These are phyloP conservation scores for Nymphalis c-album DNA, from an alignment of 2,888 invertebrate genomes.

Conservation along the genomic window DNA sequence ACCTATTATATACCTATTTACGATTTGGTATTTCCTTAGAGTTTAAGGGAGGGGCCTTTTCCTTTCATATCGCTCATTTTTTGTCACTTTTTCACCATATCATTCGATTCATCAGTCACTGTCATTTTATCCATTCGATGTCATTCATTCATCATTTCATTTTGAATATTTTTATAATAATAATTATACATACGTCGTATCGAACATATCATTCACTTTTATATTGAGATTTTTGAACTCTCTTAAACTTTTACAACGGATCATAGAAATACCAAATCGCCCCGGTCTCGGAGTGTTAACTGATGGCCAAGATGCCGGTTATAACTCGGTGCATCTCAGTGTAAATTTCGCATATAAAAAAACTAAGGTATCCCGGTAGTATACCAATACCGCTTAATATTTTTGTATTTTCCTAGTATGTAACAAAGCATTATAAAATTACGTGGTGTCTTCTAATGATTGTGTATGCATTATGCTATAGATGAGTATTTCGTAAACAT, in stretches of 20 bases:
- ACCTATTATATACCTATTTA: slow-evolving; percentile 34
- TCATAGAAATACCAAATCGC: slow-evolving; percentile 41
- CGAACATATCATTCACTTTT: slow-evolving; percentile 21
- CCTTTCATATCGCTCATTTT: background rate
- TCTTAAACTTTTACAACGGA: background rate
- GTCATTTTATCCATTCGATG: background rate
- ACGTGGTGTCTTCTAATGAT: slow-evolving; percentile 73
- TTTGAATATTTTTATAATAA: too few species aligned
- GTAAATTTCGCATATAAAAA: slow-evolving; percentile 42
- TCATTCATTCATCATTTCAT: slow-evolving; percentile 12
- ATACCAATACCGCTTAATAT: slow-evolving; percentile 77
- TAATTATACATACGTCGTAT: slow-evolving; percentile 5
- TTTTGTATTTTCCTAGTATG: slow-evolving; percentile 80
- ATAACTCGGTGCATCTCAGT: slow-evolving; percentile 67
- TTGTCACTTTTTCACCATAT: background rate
- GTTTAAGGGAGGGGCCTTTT: background rate
- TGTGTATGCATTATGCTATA: slow-evolving; percentile 79
- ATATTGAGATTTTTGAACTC: background rate
- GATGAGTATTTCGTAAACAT: slow-evolving; percentile 77
- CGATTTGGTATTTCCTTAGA: slow-evolving; percentile 33
- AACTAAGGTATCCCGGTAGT: slow-evolving; percentile 64
- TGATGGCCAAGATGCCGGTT: slow-evolving; percentile 49
- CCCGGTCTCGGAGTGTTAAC: slow-evolving; percentile 72
- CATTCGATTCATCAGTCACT: background rate
- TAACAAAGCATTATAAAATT: slow-evolving; percentile 68